phyloP scores from a whole-genome alignment of 2,888 invertebrate species.

The Drosophila prostipennis region DNA sequence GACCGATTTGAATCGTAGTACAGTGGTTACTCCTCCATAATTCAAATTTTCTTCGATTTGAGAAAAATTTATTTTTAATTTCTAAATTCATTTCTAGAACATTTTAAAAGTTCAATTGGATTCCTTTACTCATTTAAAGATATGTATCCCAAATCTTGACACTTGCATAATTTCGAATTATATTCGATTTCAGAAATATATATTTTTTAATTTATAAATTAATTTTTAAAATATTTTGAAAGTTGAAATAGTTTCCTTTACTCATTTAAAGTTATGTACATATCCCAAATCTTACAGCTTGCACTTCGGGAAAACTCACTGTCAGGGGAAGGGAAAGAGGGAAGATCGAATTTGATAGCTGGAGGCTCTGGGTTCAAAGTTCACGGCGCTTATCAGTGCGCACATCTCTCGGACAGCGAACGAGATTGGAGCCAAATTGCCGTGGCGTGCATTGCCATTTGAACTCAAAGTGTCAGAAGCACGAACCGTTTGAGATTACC shows the following conservation, averaged over 20 bases:
- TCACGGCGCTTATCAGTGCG: slow-evolving; percentile 59
- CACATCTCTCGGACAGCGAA: slow-evolving; percentile 51
- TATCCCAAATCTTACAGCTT: neutral
- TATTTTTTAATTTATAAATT: neutral
- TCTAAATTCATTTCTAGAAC: no score
- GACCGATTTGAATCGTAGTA: slow-evolving; percentile 20
- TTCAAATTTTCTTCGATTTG: neutral
- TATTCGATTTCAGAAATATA: neutral
- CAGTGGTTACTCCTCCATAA: neutral
- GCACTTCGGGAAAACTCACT: neutral
- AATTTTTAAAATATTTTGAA: neutral
- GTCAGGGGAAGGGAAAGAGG: neutral
- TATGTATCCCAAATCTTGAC: no score
- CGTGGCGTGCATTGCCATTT: slow-evolving; percentile 71
- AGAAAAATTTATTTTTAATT: neutral
- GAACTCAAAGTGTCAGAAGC: slow-evolving; percentile 56
- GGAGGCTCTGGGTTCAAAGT: slow-evolving; percentile 64
- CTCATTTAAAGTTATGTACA: neutral
- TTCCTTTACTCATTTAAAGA: neutral
- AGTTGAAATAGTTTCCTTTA: neutral
- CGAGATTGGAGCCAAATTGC: slow-evolving; percentile 47
- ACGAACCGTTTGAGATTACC: slow-evolving; percentile 55
- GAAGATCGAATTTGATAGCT: slow-evolving; percentile 24
- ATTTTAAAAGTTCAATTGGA: neutral
- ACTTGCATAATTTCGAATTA: no score